These are phyloP conservation scores for Brotula barbata DNA, from an alignment of 2,797 vertebrate species.

Conservation along the genomic window DNA sequence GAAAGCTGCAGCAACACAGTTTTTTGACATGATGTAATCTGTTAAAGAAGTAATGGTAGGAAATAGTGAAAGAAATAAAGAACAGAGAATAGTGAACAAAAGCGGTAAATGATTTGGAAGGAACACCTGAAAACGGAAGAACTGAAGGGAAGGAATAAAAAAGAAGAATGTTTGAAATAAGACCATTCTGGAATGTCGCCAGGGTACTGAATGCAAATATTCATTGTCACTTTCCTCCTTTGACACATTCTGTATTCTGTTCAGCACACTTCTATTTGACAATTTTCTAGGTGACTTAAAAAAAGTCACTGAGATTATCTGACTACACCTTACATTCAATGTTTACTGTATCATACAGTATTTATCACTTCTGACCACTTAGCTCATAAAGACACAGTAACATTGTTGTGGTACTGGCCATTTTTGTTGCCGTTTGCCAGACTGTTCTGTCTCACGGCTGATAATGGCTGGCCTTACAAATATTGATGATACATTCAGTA, in stretches of 20 bases:
- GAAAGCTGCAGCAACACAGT: not conserved
- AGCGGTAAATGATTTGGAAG: not conserved
- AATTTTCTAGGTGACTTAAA: no score
- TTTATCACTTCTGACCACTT: not conserved
- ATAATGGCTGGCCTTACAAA: conserved; percentile 37
- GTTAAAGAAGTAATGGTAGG: no score
- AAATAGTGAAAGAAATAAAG: not conserved
- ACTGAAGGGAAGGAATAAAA: not conserved
- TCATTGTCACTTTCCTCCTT: no score
- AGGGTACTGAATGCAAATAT: no score
- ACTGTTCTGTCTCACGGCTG: conserved; percentile 13
- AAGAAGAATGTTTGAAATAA: no score
- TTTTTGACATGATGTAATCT: not conserved
- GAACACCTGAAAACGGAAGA: no score
- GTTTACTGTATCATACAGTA: not conserved
- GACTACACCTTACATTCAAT: no score
- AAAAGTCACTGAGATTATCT: no score
- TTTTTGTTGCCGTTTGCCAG: conserved; percentile 17
- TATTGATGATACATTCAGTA: conserved; percentile 56
- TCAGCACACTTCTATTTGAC: no score
- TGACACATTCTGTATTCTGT: no score
- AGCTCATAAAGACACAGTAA: not conserved
- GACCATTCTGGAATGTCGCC: no score
- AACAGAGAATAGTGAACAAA: not conserved
- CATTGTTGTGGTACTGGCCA: not conserved